These are phyloP conservation scores for Siderastrea radians DNA, from an alignment of 92 coral and sea anemone species.

Conservation along the genomic window DNA sequence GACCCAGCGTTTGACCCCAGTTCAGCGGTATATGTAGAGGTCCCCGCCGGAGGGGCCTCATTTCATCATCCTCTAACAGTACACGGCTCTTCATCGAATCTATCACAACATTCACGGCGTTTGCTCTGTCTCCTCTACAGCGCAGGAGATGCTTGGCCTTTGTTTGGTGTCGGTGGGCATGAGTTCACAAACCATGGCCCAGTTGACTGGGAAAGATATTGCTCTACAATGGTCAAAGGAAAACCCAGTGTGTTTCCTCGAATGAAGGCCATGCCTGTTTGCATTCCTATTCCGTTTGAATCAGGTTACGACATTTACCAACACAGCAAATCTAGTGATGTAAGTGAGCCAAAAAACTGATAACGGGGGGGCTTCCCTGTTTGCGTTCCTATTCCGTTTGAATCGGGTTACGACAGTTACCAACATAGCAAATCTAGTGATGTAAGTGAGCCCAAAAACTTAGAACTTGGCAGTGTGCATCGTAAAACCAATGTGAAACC, in stretches of 20 bases:
- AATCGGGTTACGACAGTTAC: conserved; percentile 8
- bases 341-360: not conserved
- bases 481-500: too few relatives aligned
- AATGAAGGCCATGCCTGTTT: conserved; percentile 43
- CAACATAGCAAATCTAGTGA: conserved; percentile 1
- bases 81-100: conserved; percentile 32
- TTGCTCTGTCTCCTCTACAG: conserved; percentile 21
- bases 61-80: conserved; percentile 56
- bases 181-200: conserved; percentile 40
- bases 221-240: conserved; percentile 40
- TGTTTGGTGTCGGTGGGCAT: conserved; percentile 32
- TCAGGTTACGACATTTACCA: conserved; percentile 10
- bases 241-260: conserved; percentile 25
- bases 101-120: conserved; percentile 26
- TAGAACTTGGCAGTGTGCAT: not conserved
- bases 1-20: conserved; percentile 58
- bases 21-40: conserved; percentile 63
- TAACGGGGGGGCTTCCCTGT: conserved; percentile 37
- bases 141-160: conserved; percentile 53
- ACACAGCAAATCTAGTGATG: conserved; percentile 10
- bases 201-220: conserved; percentile 54
- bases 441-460: conserved; percentile 3
- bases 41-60: conserved; percentile 62
- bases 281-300: conserved; percentile 45
- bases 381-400: conserved; percentile 43